Percentiles rank a stretch among this genome's conserved stretches.
phyloP scores from a whole-genome alignment of 2,888 invertebrate genomes.

The Drosophila falleni region DNA sequence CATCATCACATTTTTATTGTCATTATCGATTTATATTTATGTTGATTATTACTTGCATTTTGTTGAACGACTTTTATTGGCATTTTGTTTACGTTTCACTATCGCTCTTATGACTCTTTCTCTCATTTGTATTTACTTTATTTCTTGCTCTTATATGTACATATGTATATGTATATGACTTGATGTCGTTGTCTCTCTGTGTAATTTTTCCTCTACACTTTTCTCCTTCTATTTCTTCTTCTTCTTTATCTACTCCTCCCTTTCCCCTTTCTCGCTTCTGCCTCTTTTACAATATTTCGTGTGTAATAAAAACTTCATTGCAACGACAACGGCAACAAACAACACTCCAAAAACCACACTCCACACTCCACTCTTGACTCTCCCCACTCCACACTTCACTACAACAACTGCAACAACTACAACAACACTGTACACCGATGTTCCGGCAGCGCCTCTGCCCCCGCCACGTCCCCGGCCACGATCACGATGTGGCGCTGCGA shows the following conservation, averaged over 20 bases:
- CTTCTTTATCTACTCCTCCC: conserved; percentile 45
- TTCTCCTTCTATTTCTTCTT: conserved; percentile 63
- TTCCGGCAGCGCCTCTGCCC: conserved; percentile 50
- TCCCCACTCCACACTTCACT: conserved; percentile 22
- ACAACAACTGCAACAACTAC: conserved; percentile 19
- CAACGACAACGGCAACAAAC: conserved; percentile 51
- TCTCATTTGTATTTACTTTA: conserved; percentile 36
- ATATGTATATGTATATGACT: conserved; percentile 43
- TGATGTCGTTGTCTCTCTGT: conserved; percentile 60
- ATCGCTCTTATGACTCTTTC: conserved; percentile 46
- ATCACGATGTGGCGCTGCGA: conserved; percentile 37
- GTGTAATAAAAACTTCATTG: conserved; percentile 60
- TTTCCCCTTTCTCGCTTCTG: conserved; percentile 4
- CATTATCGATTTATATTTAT: conserved; percentile 28
- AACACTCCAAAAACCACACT: conserved; percentile 19
- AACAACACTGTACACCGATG: conserved; percentile 35
- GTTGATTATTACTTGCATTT: conserved; percentile 62
- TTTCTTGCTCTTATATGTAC: conserved; percentile 29
- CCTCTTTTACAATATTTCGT: conserved; percentile 46
- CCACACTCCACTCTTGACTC: conserved; percentile 22
- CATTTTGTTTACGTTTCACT: conserved; percentile 68
- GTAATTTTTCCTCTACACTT: conserved; percentile 76
- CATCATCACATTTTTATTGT: conserved; percentile 6
- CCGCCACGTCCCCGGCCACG: conserved; percentile 65
- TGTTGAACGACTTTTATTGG: conserved; percentile 60